Base-by-base conservation (phyloP, 2,888 invertebrate genomes). In the Leucophenga maculata region DNA sequence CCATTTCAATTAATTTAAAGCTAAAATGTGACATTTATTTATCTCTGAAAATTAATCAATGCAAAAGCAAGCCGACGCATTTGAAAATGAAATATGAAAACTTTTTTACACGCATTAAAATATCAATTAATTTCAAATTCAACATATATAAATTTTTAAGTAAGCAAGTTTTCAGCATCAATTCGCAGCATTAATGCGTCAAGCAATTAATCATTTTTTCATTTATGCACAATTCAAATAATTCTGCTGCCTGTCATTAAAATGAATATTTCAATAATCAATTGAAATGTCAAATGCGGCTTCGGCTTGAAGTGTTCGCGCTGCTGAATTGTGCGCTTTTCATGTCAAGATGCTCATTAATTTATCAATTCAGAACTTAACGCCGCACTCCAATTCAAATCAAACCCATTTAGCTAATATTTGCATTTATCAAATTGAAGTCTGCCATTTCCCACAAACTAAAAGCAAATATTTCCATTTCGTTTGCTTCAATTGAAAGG, bases 331-430 rank as follows among this genome's bases (percentile, higher is more conserved):
- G 57, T 13, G 46, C 16, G 26, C 65, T 67, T 60, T 66, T 67
- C 67, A 52, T 80, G 75, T 76, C 76, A 72, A 73, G 22, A 78
- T 75, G 74, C 79, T 79, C 83, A 78, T 78, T 80, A 80, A 80
- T 82, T 75, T 76, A 79, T 79, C 74, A 76, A 80, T 74, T 78
- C 71, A 44, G 1, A 59, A 31, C 46, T 50, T 69, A 75, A 59
- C n/a, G 31, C 55, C 8, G 31, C 6, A 11, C 14, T 26, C n/a
- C 16, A 57, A 48, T 50, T 18, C n/a, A 50, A 50, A n/a, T 4
- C 50, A 18, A 50, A 18, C 50, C 50, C 31, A 57, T 26, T 57
- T 70, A 48, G 26, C 16, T 14, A 60, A 32, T 69, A 70, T 72
- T 75, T 71, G 69, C 75, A 75, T 73, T 72, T 68, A 71, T 68